Conservation (phyloP, 2,888 invertebrate genomes). For the Eumerus sabulonum region DNA sequence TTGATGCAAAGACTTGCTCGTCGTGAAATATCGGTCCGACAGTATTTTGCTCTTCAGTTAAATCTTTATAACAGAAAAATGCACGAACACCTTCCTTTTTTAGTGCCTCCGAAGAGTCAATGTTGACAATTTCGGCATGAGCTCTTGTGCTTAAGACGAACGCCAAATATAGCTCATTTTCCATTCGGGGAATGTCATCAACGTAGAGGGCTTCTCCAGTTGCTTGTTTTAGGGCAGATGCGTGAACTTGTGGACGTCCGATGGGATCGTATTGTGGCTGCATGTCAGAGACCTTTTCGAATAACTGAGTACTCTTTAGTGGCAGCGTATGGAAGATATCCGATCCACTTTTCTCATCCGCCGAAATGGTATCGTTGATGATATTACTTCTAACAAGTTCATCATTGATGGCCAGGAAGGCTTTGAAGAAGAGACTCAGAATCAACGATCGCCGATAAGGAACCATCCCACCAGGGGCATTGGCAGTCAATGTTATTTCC, state of each 20-base stretch:
- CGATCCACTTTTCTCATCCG: slow-evolving; percentile 77
- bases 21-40: slow-evolving; percentile 88
- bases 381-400: slow-evolving; percentile 74
- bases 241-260: slow-evolving; percentile 89
- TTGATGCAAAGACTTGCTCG: slow-evolving; percentile 90
- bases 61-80: slow-evolving; percentile 88
- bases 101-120: slow-evolving; percentile 87
- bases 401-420: slow-evolving; percentile 83
- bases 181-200: slow-evolving; percentile 90
- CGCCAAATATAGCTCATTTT: slow-evolving; percentile 89
- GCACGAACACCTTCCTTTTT: slow-evolving; percentile 88
- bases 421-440: slow-evolving; percentile 87
- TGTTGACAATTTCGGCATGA: slow-evolving; percentile 87
- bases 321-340: slow-evolving; percentile 74
- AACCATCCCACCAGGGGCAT: slow-evolving; percentile 92
- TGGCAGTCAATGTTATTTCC: slow-evolving; percentile 87
- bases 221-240: slow-evolving; percentile 91
- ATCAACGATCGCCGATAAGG: slow-evolving; percentile 88
- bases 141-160: slow-evolving; percentile 90
- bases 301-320: slow-evolving; percentile 76
- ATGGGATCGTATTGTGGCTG: slow-evolving; percentile 85
- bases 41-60: slow-evolving; percentile 83
- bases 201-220: slow-evolving; percentile 95
- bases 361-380: slow-evolving; percentile 72
- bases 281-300: slow-evolving; percentile 80